Percentiles rank a stretch among this genome's conserved stretches.
Conservation (phyloP, 1,140 invertebrate genomes). For the Pseudomyrmex sp. region DNA sequence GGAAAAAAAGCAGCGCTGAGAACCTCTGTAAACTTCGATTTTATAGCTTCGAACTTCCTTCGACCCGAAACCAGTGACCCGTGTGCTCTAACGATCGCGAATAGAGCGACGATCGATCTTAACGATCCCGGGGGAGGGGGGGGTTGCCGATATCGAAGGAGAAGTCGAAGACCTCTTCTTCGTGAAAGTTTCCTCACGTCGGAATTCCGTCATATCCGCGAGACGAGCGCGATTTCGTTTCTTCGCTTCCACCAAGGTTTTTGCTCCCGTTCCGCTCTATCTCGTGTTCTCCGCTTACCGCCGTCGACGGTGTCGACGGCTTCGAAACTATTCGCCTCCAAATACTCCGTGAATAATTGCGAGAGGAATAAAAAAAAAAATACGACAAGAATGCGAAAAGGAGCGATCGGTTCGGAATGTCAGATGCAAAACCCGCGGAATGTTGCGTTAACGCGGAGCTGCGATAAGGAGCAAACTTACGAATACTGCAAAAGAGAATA, state of each 20-base stretch:
- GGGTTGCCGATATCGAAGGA: neutral
- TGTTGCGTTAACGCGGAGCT: neutral
- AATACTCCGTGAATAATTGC: constrained; percentile 35
- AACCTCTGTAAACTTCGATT: constrained; percentile 58
- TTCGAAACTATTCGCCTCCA: constrained; percentile 42
- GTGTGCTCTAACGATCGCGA: constrained; percentile 59
- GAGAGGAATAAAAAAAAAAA: constrained; percentile 10
- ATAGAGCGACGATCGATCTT: constrained; percentile 58
- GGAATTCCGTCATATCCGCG: constrained; percentile 49
- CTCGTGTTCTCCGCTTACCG: constrained; percentile 15
- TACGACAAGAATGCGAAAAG: neutral
- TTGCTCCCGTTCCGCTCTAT: constrained; percentile 34
- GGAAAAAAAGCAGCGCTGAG: constrained; percentile 20
- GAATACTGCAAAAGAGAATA: neutral
- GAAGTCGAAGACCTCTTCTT: constrained; percentile 51
- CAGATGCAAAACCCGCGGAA: constrained; percentile 7
- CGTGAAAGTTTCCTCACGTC: constrained; percentile 19
- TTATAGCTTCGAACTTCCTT: constrained; percentile 55
- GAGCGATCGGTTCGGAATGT: neutral
- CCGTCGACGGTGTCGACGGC: constrained; percentile 7
- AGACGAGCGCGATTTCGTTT: constrained; percentile 33
- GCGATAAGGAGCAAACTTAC: neutral
- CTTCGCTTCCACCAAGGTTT: constrained; percentile 3
- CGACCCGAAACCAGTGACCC: constrained; percentile 68
- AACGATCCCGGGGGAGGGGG: constrained; percentile 27